Percentiles rank a stretch among this genome's conserved stretches.
Evolutionary conservation across 1,140 invertebrate species (phyloP).

Genomic region (Pogonognathellus flavescens): DNA sequence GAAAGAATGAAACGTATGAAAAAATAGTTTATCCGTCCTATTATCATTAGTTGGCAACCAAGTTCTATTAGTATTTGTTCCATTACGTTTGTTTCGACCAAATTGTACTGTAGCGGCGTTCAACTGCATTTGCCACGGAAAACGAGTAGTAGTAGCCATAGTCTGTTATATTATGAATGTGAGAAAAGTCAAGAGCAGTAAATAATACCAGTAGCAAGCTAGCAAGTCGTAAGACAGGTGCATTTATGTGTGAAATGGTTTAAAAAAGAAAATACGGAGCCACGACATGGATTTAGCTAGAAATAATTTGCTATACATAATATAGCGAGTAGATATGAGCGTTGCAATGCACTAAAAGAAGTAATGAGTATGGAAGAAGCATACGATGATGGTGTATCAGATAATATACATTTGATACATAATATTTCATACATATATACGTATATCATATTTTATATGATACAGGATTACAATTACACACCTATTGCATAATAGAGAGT

Average conservation of each 20-base stretch:
- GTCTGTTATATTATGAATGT: conserved; percentile 9
- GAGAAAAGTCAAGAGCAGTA: conserved; percentile 37
- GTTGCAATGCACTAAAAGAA: neutral
- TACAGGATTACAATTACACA: too few species aligned
- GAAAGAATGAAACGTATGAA: too few species aligned
- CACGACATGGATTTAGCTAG: conserved; percentile 34
- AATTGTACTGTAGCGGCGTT: neutral
- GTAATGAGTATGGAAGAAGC: neutral
- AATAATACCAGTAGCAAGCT: conserved; percentile 34
- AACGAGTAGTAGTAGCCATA: conserved; percentile 3
- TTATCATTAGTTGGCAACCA: too few species aligned
- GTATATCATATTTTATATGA: too few species aligned
- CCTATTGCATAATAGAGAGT: too few species aligned
- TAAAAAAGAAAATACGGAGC: conserved; percentile 24
- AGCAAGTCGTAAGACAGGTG: conserved; percentile 27
- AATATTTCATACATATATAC: too few species aligned
- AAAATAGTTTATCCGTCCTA: too few species aligned
- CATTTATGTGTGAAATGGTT: conserved; percentile 28
- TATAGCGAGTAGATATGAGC: neutral
- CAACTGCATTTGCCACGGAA: conserved; percentile 12
- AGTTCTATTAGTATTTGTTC: neutral
- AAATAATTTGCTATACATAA: neutral
- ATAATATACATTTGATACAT: too few species aligned
- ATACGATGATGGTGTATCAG: too few species aligned
- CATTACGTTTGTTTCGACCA: neutral